Evolutionary conservation across 2,888 invertebrate species (phyloP).

Genomic region (Lasiommata megera): DNA sequence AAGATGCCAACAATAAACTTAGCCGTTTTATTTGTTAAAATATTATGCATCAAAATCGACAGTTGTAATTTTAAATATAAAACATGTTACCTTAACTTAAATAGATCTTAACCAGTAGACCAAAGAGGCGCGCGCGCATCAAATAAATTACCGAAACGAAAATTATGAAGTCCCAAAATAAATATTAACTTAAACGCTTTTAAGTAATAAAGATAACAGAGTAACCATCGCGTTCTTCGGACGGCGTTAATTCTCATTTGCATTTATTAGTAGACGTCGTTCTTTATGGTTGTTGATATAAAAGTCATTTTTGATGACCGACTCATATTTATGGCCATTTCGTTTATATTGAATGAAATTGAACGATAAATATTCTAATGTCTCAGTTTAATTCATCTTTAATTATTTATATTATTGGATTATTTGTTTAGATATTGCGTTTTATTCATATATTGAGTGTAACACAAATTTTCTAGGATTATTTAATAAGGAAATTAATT

Average conservation of each 20-base stretch:
- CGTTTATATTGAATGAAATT: slow-evolving; percentile 14
- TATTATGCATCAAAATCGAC: too few species aligned
- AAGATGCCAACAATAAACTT: too few species aligned
- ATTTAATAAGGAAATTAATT: too few species aligned
- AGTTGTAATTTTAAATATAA: too few species aligned
- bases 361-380: slow-evolving; percentile 6
- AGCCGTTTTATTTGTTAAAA: too few species aligned
- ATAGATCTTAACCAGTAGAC: too few species aligned
- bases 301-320: slow-evolving; percentile 20
- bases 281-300: slow-evolving; percentile 14
- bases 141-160: slow-evolving; percentile 1
- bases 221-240: slow-evolving; percentile 21
- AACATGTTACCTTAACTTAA: too few species aligned
- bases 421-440: neutral
- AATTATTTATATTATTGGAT: slow-evolving; percentile 1
- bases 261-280: slow-evolving; percentile 26
- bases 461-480: too few species aligned
- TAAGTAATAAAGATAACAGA: slow-evolving; percentile 29
- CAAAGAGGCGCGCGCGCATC: neutral
- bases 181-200: slow-evolving; percentile 24
- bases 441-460: too few species aligned
- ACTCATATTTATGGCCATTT: slow-evolving; percentile 24
- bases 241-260: slow-evolving; percentile 28
- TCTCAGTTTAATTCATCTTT: neutral
- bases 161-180: slow-evolving; percentile 8